Percentiles rank a stretch among this genome's conserved stretches.
Conservation (phyloP, 1,140 invertebrate genomes). For the Lordiphosa mommai region DNA sequence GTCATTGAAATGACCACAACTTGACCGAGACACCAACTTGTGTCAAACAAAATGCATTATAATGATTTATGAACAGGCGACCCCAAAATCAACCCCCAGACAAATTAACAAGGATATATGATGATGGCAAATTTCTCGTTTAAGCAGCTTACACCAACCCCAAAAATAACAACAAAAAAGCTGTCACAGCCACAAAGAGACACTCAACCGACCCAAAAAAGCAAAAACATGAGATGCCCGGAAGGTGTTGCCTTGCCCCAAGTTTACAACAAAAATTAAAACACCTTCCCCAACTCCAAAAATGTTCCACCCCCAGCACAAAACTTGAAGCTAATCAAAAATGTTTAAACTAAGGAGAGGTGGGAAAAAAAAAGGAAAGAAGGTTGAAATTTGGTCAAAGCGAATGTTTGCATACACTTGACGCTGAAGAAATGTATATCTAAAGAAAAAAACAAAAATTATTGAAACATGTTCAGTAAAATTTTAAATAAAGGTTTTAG, state of each 20-base stretch:
- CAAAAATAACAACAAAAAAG: conserved; percentile 32
- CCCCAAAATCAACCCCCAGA: conserved; percentile 38
- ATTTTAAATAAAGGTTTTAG: neutral
- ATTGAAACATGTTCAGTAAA: too few species aligned
- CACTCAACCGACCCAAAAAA: conserved; percentile 47
- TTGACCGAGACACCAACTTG: conserved; percentile 46
- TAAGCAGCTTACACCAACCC: conserved; percentile 40
- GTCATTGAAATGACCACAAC: conserved; percentile 52
- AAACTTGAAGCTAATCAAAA: conserved; percentile 64
- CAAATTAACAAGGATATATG: conserved; percentile 74
- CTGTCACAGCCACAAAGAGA: conserved; percentile 74
- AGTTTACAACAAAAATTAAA: conserved; percentile 70
- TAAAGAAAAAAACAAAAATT: too few species aligned
- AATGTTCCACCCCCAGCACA: conserved; percentile 5
- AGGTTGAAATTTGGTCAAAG: neutral
- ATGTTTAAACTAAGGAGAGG: conserved; percentile 38
- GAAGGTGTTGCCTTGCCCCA: conserved; percentile 57
- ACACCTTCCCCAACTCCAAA: conserved; percentile 30
- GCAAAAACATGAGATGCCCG: conserved; percentile 35
- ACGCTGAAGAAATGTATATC: too few species aligned
- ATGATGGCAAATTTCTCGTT: conserved; percentile 47
- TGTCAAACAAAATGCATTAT: conserved; percentile 60
- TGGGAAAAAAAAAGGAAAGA: conserved; percentile 8
- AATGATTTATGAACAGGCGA: conserved; percentile 57
- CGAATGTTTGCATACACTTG: conserved; percentile 21